A percentile compares a stretch with the other conserved stretches of the same genome.
phyloP scores from a whole-genome alignment of 2,888 invertebrate species.

The Parapristionchus giblindavisi region DNA sequence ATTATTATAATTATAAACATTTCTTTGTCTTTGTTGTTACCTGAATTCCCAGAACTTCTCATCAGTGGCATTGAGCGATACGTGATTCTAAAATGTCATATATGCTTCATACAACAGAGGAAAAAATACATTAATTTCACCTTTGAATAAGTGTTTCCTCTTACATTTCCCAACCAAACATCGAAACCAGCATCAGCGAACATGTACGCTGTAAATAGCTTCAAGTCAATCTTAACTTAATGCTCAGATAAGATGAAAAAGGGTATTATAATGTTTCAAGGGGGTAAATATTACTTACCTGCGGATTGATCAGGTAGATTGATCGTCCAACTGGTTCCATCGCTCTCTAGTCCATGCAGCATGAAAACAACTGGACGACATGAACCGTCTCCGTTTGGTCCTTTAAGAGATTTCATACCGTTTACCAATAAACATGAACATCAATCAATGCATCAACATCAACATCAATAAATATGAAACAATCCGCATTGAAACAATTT shows the following conservation, averaged over 20 bases:
- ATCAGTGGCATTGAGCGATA: conserved; percentile 43
- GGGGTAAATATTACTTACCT: neutral
- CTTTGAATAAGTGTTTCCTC: conserved; percentile 83
- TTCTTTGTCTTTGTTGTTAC: no score
- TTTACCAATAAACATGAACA: no score
- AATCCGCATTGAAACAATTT: no score
- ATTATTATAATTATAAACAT: no score
- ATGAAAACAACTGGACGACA: conserved; percentile 73
- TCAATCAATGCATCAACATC: no score
- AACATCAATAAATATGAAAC: no score
- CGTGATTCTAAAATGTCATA: conserved; percentile 36
- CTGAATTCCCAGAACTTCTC: conserved; percentile 55
- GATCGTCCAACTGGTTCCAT: conserved; percentile 53
- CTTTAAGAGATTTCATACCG: no score
- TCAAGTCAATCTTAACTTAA: neutral
- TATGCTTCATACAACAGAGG: neutral
- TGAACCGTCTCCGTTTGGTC: no score
- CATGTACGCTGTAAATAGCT: conserved; percentile 58
- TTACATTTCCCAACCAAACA: conserved; percentile 84
- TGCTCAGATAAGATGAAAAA: no score
- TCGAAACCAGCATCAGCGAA: conserved; percentile 75
- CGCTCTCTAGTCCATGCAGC: conserved; percentile 80
- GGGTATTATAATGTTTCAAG: no score
- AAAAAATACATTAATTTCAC: neutral
- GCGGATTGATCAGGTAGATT: conserved; percentile 55